Percentiles rank a stretch among this genome's conserved stretches.
phyloP scores from a whole-genome alignment of 2,888 invertebrate species.

The Danaus chrysippus region DNA sequence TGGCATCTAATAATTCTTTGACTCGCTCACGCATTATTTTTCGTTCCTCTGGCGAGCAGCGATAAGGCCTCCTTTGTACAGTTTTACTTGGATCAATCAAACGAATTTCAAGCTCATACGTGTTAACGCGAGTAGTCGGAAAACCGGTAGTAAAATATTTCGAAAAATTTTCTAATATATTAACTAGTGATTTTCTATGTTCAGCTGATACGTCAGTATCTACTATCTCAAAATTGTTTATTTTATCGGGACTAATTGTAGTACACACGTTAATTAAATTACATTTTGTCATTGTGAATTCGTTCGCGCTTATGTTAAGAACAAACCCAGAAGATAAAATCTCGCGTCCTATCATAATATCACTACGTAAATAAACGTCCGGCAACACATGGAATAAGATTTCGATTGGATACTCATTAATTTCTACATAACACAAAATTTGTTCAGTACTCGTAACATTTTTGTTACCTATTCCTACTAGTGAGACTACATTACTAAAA shows the following conservation, averaged over 20 bases:
- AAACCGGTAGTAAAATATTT: too few species aligned
- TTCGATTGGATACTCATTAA: slow-evolving; percentile 1
- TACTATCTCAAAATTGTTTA: too few species aligned
- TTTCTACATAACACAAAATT: background rate
- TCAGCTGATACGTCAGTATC: background rate
- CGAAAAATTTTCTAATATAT: too few species aligned
- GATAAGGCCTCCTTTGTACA: slow-evolving; percentile 13
- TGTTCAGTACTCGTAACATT: slow-evolving; percentile 4
- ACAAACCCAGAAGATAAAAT: background rate
- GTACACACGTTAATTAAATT: background rate
- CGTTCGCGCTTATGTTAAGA: background rate
- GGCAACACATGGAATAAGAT: slow-evolving; percentile 1
- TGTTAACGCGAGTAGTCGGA: too few species aligned
- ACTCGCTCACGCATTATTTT: slow-evolving; percentile 8
- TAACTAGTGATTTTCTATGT: background rate
- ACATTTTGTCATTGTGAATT: background rate
- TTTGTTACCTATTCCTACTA: slow-evolving; percentile 1
- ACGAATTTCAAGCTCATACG: too few species aligned
- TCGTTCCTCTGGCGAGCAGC: slow-evolving; percentile 8
- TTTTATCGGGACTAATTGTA: too few species aligned
- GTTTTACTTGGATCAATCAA: slow-evolving; percentile 13
- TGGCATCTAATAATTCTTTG: slow-evolving; percentile 10
- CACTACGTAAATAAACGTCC: background rate
- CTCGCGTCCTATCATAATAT: slow-evolving; percentile 4
- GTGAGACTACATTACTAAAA: background rate